These are phyloP conservation scores for Telmatochromis sp. DNA, from an alignment of 2,113 vertebrate genomes.

Conservation along the genomic window DNA sequence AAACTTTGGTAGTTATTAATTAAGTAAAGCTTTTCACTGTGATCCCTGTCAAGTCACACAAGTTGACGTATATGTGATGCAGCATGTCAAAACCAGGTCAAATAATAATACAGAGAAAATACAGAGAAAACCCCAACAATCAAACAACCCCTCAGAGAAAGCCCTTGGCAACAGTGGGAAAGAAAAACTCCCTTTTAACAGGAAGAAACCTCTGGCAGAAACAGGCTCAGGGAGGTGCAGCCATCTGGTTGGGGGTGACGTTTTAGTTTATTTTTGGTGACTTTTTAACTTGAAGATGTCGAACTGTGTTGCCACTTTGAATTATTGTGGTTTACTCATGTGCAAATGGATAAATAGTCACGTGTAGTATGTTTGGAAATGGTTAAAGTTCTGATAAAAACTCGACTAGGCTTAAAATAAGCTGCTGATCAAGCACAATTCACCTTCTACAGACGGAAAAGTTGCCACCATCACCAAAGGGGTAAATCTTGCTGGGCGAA, in stretches of 20 bases:
- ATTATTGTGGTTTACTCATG: not conserved
- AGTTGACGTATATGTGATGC: not conserved
- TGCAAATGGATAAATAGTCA: not conserved
- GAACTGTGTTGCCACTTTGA: rapidly evolving
- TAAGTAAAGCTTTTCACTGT: not conserved
- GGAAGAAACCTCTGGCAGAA: not conserved
- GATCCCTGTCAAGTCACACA: not conserved
- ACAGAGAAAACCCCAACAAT: not conserved
- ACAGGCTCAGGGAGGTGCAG: not conserved
- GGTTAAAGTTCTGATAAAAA: not conserved
- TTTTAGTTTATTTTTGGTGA: not conserved
- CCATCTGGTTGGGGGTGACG: not conserved
- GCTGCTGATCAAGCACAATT: not conserved
- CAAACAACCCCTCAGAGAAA: not conserved
- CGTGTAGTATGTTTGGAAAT: not conserved
- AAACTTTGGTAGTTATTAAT: not conserved
- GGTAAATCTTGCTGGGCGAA: not conserved
- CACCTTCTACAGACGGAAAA: not conserved
- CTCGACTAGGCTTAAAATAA: not conserved
- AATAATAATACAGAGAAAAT: not conserved
- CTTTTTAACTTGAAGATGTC: not conserved
- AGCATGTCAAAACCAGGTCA: not conserved
- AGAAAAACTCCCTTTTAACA: not conserved
- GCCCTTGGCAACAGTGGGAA: not conserved
- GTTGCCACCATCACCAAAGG: not conserved